A percentile compares a stretch with the other conserved stretches of the same genome.
These are phyloP conservation scores for Temnothorax unifasciatus DNA, from an alignment of 2,888 invertebrate genomes.

Conservation along the genomic window DNA sequence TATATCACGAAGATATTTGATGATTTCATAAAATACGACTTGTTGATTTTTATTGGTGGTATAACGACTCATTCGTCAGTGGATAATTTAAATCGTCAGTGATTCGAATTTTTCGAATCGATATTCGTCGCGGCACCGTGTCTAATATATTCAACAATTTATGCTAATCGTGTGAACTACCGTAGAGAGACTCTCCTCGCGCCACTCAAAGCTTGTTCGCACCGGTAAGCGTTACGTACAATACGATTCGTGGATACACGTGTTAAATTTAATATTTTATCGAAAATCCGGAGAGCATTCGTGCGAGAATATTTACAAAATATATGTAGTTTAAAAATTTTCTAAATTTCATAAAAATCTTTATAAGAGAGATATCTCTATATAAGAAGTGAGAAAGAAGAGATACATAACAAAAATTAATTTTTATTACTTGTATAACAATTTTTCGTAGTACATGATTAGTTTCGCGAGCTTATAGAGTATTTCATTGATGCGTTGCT, in stretches of 20 bases:
- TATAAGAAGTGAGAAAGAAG: not conserved
- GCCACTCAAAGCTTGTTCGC: slow-evolving; percentile 10
- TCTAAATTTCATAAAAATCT: not conserved
- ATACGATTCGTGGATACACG: not conserved
- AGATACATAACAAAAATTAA: not conserved
- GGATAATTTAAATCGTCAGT: no score
- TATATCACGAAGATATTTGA: not conserved
- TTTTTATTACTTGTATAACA: not conserved
- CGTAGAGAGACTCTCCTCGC: not conserved
- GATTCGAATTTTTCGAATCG: not conserved
- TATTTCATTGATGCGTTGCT: not conserved
- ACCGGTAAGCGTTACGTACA: not conserved
- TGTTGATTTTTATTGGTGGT: not conserved
- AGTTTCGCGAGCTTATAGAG: not conserved
- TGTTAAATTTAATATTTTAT: slow-evolving; percentile 34
- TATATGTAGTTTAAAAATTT: not conserved
- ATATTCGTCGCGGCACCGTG: slow-evolving; percentile 2
- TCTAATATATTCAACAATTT: slow-evolving; percentile 26
- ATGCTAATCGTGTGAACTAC: slow-evolving; percentile 9
- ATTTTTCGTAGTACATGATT: not conserved
- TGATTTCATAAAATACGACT: not conserved
- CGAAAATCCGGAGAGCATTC: not conserved
- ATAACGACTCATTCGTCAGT: not conserved
- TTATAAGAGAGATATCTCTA: not conserved
- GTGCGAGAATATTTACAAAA: not conserved